Evolutionary conservation across 2,888 invertebrate genomes (phyloP).

Genomic region (Platycnemis pennipes): DNA sequence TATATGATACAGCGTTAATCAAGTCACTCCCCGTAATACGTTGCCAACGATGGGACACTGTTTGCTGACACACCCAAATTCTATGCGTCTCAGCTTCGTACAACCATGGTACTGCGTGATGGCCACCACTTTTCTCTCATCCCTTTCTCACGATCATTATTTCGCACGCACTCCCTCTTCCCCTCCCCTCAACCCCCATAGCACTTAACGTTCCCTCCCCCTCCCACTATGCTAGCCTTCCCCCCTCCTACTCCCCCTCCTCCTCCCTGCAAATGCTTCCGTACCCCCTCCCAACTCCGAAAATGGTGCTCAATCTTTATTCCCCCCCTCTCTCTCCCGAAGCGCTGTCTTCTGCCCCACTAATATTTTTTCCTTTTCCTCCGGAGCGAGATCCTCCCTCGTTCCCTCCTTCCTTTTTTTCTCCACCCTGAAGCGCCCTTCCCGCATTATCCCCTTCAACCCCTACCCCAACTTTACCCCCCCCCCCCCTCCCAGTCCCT

Average conservation of each 20-base stretch:
- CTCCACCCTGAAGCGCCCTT: not conserved
- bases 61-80: not conserved
- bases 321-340: not conserved
- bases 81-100: not conserved
- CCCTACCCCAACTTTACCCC: not conserved
- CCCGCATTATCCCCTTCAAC: not conserved
- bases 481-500: not conserved
- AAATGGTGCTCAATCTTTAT: conserved; percentile 30
- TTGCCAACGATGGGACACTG: not conserved
- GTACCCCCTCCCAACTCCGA: not conserved
- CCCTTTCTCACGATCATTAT: conserved; percentile 17
- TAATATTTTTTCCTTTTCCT: not conserved
- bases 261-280: not conserved
- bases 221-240: not conserved
- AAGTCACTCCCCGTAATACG: not conserved
- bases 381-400: not conserved
- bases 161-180: not conserved
- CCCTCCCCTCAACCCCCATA: not conserved
- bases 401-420: not conserved
- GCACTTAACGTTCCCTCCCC: not conserved
- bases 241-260: not conserved
- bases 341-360: not conserved
- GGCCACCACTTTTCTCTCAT: not conserved
- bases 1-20: too few relatives aligned
- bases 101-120: not conserved